Base-by-base conservation (phyloP, 2,888 invertebrate species). In the Plusia festucae region DNA sequence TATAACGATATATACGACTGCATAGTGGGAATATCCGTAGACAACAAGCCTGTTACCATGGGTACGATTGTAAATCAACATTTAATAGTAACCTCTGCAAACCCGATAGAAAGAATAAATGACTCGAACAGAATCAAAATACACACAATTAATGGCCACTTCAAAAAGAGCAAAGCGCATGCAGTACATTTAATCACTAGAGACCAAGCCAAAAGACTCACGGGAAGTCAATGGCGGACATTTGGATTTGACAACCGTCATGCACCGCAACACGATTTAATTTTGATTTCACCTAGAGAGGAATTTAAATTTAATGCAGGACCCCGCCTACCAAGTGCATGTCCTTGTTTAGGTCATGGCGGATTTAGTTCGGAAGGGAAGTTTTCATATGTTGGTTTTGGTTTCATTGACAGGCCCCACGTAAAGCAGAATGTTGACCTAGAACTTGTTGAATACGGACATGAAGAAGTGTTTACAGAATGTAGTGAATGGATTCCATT, bases 371-470 rank as follows among this genome's bases (percentile, higher is more conserved):
- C 20, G 15, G 51, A 51, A 6, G 51, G 20, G n/a, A 30, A 0
- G 5, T 53, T 53, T 16, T 27, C 53, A 15, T 27, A 22, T n/a
- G 53, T 24, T 22, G 27, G 27, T 2, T 53, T 53, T 24, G 53
- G 53, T 15, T 53, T 53, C n/a, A 53, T 53, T 30, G 53, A 53
- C 22, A 53, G 15, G 15, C n/a, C 16, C 11, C 53, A 53, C 15
- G 53, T 53, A 9, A 53, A 16, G 15, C 53, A 27, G 7, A 53
- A 53, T 16, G 27, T 27, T 53, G 22, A 53, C 9, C 53, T 53
- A 2, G 53, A 53, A 53, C 15, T 53, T 27, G 30, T 16, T 8
- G 16, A 30, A 7, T 27, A 27, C 15, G n/a, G 9, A 30, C n/a
- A 8, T 27, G 24, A n/a, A n/a, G 16, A 16, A 7, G 27, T 15